These are phyloP conservation scores for Aethes cnicana DNA, from an alignment of 2,888 invertebrate species.

Conservation along the genomic window DNA sequence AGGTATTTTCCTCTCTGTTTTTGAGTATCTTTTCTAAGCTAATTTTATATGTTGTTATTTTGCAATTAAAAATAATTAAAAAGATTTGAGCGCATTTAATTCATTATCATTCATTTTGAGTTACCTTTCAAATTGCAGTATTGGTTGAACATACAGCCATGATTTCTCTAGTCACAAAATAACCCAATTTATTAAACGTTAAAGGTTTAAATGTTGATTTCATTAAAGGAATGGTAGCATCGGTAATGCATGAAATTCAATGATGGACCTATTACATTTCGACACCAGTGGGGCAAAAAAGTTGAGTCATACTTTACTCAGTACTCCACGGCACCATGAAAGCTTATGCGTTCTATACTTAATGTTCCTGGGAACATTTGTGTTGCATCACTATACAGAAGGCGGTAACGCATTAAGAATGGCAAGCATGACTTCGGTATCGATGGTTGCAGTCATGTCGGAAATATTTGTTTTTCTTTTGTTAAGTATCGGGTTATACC, in stretches of 20 bases:
- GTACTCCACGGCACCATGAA: slow-evolving; percentile 12
- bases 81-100: too few relatives aligned
- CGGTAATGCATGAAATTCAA: slow-evolving; percentile 16
- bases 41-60: too few relatives aligned
- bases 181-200: too few relatives aligned
- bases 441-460: background rate
- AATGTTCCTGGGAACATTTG: slow-evolving; percentile 28
- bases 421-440: slow-evolving; percentile 18
- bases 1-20: too few relatives aligned
- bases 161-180: too few relatives aligned
- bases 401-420: slow-evolving; percentile 17
- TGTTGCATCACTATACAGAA: slow-evolving; percentile 19
- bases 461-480: background rate
- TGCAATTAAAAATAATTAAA: too few relatives aligned
- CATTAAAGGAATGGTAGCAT: slow-evolving; percentile 16
- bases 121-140: too few relatives aligned
- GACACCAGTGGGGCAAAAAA: slow-evolving; percentile 23
- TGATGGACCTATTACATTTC: slow-evolving; percentile 24
- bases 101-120: too few relatives aligned
- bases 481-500: background rate
- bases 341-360: slow-evolving; percentile 17
- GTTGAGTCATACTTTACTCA: slow-evolving; percentile 24
- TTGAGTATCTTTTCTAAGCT: too few relatives aligned
- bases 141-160: too few relatives aligned
- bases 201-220: too few relatives aligned